Evolutionary conservation across 2,113 vertebrate species (phyloP).

Genomic region (Ploceus nigricollis): DNA sequence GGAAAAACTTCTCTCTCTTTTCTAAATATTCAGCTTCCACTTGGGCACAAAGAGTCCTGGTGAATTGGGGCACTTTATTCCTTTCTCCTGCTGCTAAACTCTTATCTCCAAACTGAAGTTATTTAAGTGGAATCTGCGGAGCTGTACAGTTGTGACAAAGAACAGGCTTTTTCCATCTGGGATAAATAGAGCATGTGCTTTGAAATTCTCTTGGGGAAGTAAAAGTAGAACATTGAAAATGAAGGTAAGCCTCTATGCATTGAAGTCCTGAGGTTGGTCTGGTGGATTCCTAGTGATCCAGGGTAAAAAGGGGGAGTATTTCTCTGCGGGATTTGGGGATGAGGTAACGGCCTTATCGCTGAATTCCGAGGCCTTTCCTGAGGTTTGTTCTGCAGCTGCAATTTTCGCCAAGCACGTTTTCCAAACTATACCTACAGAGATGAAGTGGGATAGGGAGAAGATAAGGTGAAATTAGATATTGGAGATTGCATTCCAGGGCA

Average conservation of each 20-base stretch:
- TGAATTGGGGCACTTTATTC: neutral
- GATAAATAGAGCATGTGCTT: neutral
- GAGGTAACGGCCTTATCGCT: neutral
- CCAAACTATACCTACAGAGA: neutral
- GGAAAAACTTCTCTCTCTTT: neutral
- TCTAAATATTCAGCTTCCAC: neutral
- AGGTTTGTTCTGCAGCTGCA: neutral
- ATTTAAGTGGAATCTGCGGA: neutral
- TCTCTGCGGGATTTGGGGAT: neutral
- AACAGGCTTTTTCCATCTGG: constrained; percentile 19
- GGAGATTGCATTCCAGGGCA: constrained; percentile 38
- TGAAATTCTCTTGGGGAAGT: neutral
- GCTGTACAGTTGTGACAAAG: neutral
- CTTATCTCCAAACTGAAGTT: neutral
- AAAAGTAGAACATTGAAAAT: neutral
- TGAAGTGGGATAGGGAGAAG: constrained; percentile 11
- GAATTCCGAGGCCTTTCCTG: neutral
- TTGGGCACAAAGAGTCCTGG: neutral
- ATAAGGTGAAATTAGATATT: constrained; percentile 52
- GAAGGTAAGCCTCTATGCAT: neutral
- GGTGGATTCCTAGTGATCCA: neutral
- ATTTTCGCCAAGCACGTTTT: neutral
- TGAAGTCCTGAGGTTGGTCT: neutral
- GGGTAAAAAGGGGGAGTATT: neutral
- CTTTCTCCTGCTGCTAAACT: neutral